These are phyloP conservation scores for Lasioglossum zephyrum DNA, from an alignment of 2,888 invertebrate genomes.

Conservation along the genomic window DNA sequence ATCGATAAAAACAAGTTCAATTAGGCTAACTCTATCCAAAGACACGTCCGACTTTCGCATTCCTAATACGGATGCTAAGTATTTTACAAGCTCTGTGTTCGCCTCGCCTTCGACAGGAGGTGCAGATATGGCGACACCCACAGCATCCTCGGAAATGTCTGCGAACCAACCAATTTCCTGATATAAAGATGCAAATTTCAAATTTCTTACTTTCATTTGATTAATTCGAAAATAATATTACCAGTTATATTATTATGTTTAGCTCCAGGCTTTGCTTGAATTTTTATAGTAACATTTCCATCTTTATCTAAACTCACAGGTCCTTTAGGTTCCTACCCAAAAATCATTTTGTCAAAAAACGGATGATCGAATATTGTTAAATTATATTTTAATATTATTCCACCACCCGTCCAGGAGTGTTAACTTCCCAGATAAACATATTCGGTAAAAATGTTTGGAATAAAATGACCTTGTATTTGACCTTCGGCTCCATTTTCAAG, in stretches of 20 bases:
- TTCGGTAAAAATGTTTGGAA: no score
- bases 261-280: conserved; percentile 91
- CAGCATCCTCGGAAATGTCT: conserved; percentile 87
- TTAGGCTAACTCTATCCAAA: conserved; percentile 86
- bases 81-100: conserved; percentile 91
- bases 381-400: not conserved
- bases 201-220: not conserved
- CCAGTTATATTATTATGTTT: conserved; percentile 89
- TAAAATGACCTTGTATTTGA: no score
- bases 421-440: no score
- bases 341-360: conserved; percentile 7
- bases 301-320: conserved; percentile 86
- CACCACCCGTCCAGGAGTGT: no score
- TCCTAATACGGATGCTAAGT: conserved; percentile 88
- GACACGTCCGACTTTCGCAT: conserved; percentile 89
- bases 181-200: not conserved
- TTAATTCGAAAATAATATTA: conserved; percentile 65
- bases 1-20: not conserved
- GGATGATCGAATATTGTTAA: not conserved
- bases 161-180: conserved; percentile 52
- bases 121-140: conserved; percentile 91
- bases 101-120: conserved; percentile 94
- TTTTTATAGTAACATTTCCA: conserved; percentile 87
- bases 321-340: conserved; percentile 52
- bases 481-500: no score